phyloP scores from a whole-genome alignment of 92 coral and sea anemone genomes.

The Siderastrea radians region DNA sequence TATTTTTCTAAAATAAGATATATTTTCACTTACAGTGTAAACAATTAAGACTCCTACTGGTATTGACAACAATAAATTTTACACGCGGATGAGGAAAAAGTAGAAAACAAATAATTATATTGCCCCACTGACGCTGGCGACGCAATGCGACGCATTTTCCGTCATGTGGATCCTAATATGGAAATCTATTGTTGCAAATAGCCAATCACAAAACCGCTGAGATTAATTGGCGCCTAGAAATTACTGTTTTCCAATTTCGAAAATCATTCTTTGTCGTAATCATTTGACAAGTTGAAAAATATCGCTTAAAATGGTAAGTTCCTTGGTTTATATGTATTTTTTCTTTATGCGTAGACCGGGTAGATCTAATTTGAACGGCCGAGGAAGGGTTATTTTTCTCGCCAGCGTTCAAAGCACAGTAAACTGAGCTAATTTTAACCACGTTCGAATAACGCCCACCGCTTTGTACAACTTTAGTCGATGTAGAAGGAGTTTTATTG shows the following conservation, averaged over 20 bases:
- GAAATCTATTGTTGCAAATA: conserved; percentile 39
- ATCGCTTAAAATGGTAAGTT: not conserved
- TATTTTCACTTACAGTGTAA: no score
- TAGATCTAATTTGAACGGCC: not conserved
- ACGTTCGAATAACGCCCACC: conserved; percentile 28
- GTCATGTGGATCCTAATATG: conserved; percentile 61
- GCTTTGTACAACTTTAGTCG: not conserved
- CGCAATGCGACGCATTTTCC: conserved; percentile 73
- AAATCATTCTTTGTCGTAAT: not conserved
- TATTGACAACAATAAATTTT: not conserved
- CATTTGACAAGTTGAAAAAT: conserved; percentile 10
- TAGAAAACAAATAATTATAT: not conserved
- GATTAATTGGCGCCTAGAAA: conserved; percentile 22
- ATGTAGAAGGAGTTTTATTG: not conserved
- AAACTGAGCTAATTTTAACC: not conserved
- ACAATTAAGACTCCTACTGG: not conserved
- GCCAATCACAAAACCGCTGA: conserved; percentile 39
- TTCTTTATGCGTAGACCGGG: not conserved
- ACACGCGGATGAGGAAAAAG: not conserved
- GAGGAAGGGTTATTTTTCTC: not conserved
- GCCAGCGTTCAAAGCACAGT: not conserved
- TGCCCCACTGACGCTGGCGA: not conserved
- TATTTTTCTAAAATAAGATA: no score
- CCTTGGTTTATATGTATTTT: not conserved
- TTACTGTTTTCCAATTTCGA: conserved; percentile 14